phyloP scores from a whole-genome alignment of 2,888 invertebrate species.

The Meghimatium bilineatum region DNA sequence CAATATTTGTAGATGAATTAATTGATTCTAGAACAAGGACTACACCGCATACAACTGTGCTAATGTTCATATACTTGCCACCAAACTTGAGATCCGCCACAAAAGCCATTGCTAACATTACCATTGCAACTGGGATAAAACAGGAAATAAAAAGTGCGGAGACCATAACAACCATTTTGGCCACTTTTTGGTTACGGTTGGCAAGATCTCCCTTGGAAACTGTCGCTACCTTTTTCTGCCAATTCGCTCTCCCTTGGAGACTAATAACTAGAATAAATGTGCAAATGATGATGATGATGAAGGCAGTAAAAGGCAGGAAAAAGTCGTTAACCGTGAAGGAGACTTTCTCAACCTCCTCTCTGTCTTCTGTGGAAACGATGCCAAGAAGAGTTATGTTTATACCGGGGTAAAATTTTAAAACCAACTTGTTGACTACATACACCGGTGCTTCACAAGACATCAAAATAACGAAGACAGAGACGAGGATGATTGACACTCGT shows the following conservation, averaged over 20 bases:
- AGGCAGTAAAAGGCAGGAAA: not conserved
- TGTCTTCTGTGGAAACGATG: not conserved
- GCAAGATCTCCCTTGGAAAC: not conserved
- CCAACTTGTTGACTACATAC: conserved; percentile 5
- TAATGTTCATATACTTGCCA: not conserved
- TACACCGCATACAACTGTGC: not conserved
- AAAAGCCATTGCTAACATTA: not conserved
- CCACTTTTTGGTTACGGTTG: not conserved
- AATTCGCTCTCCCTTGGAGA: not conserved
- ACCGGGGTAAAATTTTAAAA: not conserved
- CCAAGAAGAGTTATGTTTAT: not conserved
- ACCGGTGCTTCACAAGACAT: not conserved
- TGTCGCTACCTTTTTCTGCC: not conserved
- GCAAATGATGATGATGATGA: not conserved
- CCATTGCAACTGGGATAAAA: not conserved
- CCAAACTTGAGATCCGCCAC: not conserved
- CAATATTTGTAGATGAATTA: conserved; percentile 2
- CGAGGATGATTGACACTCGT: not conserved
- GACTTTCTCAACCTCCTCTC: not conserved
- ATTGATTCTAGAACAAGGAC: not conserved
- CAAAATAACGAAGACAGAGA: not conserved
- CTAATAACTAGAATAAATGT: not conserved
- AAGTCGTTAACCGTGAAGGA: not conserved
- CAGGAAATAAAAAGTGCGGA: not conserved
- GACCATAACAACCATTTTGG: conserved; percentile 2